Percentiles rank a stretch among this genome's conserved stretches.
phyloP scores from a whole-genome alignment of 2,797 vertebrate species.

The Siniperca scherzeri region DNA sequence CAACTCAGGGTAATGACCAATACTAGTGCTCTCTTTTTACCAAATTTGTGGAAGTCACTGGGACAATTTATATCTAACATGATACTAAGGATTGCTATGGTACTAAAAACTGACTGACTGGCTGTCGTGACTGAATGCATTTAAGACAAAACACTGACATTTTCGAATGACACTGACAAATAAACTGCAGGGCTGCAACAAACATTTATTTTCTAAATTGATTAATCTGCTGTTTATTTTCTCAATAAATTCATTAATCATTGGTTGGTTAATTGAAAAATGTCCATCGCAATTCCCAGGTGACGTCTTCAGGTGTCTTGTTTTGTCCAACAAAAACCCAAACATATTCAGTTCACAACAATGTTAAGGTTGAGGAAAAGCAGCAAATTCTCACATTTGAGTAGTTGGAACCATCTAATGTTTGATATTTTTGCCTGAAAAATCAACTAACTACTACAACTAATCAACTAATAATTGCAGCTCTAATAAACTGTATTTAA shows the following conservation, averaged over 20 bases:
- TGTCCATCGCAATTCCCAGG: neutral
- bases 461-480: neutral
- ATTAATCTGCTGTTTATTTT: neutral
- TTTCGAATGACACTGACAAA: neutral
- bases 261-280: neutral
- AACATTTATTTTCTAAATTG: neutral
- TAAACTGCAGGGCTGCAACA: neutral
- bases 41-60: neutral
- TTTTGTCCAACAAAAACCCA: neutral
- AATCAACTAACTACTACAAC: neutral
- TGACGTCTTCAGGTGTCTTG: neutral
- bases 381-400: neutral
- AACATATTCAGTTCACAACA: neutral
- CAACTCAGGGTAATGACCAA: neutral
- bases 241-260: neutral
- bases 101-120: neutral
- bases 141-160: slow-evolving; percentile 1
- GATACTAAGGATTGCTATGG: neutral
- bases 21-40: neutral
- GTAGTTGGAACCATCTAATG: neutral
- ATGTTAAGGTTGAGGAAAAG: neutral
- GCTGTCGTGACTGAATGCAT: neutral
- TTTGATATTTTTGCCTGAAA: neutral
- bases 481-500: neutral
- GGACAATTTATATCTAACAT: neutral